These are phyloP conservation scores for Caranx ignobilis DNA, from an alignment of 2,113 vertebrate species.

Conservation along the genomic window DNA sequence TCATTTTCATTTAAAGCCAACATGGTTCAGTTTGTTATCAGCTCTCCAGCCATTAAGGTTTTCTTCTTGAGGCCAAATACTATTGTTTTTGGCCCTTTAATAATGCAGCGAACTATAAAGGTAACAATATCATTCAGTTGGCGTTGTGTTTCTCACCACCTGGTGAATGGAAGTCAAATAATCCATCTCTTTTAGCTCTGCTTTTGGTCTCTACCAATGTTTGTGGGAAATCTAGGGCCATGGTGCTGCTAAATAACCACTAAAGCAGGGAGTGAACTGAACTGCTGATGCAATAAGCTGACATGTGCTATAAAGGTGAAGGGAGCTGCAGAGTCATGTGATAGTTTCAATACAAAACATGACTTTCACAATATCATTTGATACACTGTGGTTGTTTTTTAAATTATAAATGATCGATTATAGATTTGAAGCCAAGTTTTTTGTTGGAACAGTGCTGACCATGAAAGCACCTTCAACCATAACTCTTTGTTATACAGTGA, in stretches of 20 bases:
- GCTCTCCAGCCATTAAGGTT: constrained; percentile 1
- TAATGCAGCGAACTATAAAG: not conserved
- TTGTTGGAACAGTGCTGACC: too few species aligned
- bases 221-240: not conserved
- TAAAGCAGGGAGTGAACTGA: too few species aligned
- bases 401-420: too few species aligned
- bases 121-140: not conserved
- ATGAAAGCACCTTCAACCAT: not conserved
- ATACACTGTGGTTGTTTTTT: too few species aligned
- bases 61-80: constrained; percentile 7
- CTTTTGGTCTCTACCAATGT: not conserved
- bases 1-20: constrained; percentile 39
- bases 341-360: too few species aligned
- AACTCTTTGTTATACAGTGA: not conserved
- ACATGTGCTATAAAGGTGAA: too few species aligned
- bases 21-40: constrained; percentile 1
- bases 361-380: too few species aligned
- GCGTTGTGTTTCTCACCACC: too few species aligned
- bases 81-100: not conserved
- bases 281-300: too few species aligned
- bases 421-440: too few species aligned
- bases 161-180: too few species aligned
- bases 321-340: too few species aligned
- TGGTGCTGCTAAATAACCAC: not conserved
- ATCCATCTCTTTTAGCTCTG: not conserved